Evolutionary conservation across 2,888 invertebrate species (phyloP).

Genomic region (Xylophagus ater): DNA sequence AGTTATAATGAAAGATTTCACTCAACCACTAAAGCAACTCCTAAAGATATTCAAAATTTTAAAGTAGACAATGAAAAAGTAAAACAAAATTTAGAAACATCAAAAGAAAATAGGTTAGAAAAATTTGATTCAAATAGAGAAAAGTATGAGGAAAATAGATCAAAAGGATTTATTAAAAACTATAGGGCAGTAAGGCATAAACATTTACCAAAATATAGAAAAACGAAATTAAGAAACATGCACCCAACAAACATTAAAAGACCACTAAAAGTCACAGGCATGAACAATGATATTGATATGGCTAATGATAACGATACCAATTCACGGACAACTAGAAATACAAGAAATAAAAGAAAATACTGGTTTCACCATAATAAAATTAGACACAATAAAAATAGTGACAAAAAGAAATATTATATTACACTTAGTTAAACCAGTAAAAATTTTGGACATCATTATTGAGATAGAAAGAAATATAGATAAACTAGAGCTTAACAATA

Average conservation of each 20-base stretch:
- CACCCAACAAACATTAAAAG: neutral
- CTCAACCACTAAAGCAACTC: too few species aligned
- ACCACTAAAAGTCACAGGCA: too few species aligned
- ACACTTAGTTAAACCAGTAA: neutral
- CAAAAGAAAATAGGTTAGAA: too few species aligned
- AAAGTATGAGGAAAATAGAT: neutral
- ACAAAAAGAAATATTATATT: neutral
- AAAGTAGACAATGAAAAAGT: too few species aligned
- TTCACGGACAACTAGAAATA: neutral
- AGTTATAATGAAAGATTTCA: too few species aligned
- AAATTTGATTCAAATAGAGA: too few species aligned
- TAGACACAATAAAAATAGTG: slow-evolving; percentile 1
- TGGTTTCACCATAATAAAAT: too few species aligned
- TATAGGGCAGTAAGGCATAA: neutral
- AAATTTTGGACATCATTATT: neutral
- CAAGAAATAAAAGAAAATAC: neutral
- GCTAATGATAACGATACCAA: neutral
- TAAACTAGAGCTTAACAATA: slow-evolving; percentile 1
- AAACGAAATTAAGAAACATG: neutral
- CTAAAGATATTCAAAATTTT: too few species aligned
- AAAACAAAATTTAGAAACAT: too few species aligned
- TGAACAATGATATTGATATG: too few species aligned
- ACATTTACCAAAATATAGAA: neutral
- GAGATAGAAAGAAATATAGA: slow-evolving; percentile 2
- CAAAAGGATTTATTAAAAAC: neutral